Evolutionary conservation across 2,113 vertebrate genomes (phyloP), one percentile per base, ranked within the genome.

Genomic region (Chauna torquata): DNA sequence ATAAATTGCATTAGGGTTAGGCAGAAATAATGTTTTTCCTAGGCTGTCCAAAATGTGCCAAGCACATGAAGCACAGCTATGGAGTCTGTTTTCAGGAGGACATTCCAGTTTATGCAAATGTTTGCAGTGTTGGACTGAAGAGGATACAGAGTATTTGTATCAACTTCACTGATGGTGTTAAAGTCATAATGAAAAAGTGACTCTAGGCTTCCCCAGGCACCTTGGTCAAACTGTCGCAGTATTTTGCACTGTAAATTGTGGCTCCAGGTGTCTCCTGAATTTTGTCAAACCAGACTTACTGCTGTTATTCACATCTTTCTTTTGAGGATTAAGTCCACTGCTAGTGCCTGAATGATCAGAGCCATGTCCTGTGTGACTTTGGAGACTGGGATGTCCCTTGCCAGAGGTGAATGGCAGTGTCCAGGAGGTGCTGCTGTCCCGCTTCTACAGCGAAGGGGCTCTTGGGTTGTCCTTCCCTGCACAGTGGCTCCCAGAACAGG

Each of bases 331-430:
- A 42, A 76, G 52, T 66, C 16, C 16, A 4, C 34, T 55, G 34
- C n/a, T 70, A 5, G 10, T 72, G 38, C 32, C 55, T n/a, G 59
- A 19, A 11, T 28, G 69, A 32, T 45, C 38, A 71, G 28, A 82
- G 44, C 57, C 0, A 0, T 0, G 8, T 68, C n/a, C 57, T 1
- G 0, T 50, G 65, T 47, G 61, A 27, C n/a, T 44, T 47, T 9
- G 20, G 61, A 28, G 61, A 12, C 52, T 71, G 36, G 34, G 40
- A 61, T 4, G 9, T 32, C 42, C 11, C 5, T 25, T 82, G 34
- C 2, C 10, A 3, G 70, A 45, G 86, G 58, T 61, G n/a, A 69
- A 1, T 9, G 0, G 2, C 1, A 0, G 10, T 44, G 62, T 52
- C 23, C 62, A 40, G 40, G 25, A 22, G 6, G 40, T 65, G 88